phyloP scores from a whole-genome alignment of 2,888 invertebrate genomes.

The Microlaimidae sp. region DNA sequence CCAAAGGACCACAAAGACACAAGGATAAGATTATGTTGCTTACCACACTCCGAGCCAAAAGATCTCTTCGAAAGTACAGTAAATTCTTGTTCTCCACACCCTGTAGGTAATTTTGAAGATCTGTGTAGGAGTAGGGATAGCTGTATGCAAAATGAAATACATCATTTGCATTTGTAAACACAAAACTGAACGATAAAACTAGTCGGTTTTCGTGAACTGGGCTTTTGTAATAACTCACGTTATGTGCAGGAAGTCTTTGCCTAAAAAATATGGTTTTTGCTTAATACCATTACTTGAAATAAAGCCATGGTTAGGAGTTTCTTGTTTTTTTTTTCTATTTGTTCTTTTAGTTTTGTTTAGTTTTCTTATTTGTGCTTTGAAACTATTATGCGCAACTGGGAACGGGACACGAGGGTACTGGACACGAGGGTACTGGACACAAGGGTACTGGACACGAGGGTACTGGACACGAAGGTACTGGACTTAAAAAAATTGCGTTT shows the following conservation, averaged over 20 bases:
- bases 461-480: no score
- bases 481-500: no score
- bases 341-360: no score
- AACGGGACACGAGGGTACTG: no score
- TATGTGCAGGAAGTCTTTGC: slow-evolving; percentile 60
- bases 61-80: slow-evolving; percentile 51
- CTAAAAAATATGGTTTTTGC: slow-evolving; percentile 38
- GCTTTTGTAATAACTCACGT: slow-evolving; percentile 82
- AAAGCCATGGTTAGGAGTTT: no score
- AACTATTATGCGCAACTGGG: no score
- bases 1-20: not conserved
- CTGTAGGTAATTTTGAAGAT: slow-evolving; percentile 65
- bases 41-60: slow-evolving; percentile 47
- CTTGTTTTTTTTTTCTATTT: no score
- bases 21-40: slow-evolving; percentile 8
- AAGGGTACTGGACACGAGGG: no score
- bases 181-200: slow-evolving; percentile 77
- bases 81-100: slow-evolving; percentile 49
- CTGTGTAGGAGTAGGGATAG: slow-evolving; percentile 85
- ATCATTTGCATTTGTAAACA: slow-evolving; percentile 83
- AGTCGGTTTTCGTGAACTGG: slow-evolving; percentile 70
- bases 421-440: no score
- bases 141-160: slow-evolving; percentile 83
- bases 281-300: not conserved
- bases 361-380: no score